phyloP scores from a whole-genome alignment of 2,113 vertebrate genomes.

The Aramus guarauna region DNA sequence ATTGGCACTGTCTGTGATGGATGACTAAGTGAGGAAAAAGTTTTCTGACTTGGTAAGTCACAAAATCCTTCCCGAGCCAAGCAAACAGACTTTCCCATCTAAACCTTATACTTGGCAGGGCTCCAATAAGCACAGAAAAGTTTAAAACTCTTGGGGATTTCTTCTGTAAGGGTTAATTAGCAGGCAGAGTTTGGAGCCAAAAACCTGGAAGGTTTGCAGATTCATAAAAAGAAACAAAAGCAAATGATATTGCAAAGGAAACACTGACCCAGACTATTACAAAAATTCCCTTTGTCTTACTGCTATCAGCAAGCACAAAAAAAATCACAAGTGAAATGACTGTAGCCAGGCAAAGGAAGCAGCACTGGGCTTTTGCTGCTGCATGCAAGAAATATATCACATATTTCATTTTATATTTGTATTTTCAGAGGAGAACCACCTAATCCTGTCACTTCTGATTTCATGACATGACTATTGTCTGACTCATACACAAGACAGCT shows the following conservation, averaged over 20 bases:
- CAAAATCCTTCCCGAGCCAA: background rate
- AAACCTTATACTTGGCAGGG: background rate
- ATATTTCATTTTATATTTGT: background rate
- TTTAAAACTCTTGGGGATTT: conserved; percentile 12
- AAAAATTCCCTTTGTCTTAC: background rate
- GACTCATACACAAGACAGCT: conserved; percentile 22
- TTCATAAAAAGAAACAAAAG: conserved; percentile 20
- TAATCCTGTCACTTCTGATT: conserved; percentile 52
- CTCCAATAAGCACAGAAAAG: background rate
- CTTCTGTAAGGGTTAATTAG: conserved; percentile 38
- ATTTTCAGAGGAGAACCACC: conserved; percentile 32
- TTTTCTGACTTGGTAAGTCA: background rate
- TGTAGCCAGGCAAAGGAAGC: background rate
- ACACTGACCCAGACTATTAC: background rate
- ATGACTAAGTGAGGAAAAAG: background rate
- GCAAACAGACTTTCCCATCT: background rate
- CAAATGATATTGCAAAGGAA: background rate
- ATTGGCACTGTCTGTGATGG: background rate
- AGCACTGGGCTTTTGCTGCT: background rate
- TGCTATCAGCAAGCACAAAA: background rate
- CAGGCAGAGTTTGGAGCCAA: conserved; percentile 13
- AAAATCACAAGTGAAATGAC: background rate
- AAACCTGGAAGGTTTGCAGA: conserved; percentile 24
- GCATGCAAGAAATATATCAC: background rate
- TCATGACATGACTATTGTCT: conserved; percentile 37